A percentile compares a stretch with the other conserved stretches of the same genome.
Conservation (phyloP, 2,113 vertebrate genomes). For the Ophthalmolycus amberensis region DNA sequence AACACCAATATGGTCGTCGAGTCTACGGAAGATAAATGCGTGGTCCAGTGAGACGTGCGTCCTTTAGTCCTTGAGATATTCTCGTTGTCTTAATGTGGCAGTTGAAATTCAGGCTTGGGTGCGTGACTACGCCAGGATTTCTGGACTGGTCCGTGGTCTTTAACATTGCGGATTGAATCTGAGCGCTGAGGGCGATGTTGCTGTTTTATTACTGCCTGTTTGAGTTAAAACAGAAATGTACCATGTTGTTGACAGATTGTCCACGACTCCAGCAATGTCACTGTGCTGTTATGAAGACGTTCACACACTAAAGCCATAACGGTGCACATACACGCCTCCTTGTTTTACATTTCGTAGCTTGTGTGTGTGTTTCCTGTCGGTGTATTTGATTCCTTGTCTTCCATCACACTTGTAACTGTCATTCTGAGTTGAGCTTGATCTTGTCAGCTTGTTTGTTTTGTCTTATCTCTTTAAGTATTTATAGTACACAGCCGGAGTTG, state of each 20-base stretch:
- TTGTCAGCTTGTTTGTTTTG: slow-evolving; percentile 29
- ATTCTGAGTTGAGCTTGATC: slow-evolving; percentile 17
- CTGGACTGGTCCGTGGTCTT: no score
- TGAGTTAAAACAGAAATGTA: background rate
- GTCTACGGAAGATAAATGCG: no score
- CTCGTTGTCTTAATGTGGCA: no score
- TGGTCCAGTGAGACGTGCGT: no score
- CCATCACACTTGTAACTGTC: background rate
- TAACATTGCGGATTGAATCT: no score
- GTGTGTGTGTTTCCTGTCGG: background rate
- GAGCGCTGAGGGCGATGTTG: no score
- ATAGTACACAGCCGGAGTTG: background rate
- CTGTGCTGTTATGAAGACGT: background rate
- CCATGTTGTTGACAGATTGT: background rate
- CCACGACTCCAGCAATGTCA: background rate
- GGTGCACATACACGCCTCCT: background rate
- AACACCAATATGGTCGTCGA: no score
- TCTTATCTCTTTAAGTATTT: background rate
- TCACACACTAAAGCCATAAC: background rate
- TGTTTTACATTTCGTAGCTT: background rate
- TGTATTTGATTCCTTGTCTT: slow-evolving; percentile 6
- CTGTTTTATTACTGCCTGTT: background rate
- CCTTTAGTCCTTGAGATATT: no score
- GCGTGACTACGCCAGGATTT: no score
- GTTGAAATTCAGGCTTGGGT: no score